Base-by-base conservation (phyloP, 1,140 invertebrate genomes). In the Hydropsyche tenuis region DNA sequence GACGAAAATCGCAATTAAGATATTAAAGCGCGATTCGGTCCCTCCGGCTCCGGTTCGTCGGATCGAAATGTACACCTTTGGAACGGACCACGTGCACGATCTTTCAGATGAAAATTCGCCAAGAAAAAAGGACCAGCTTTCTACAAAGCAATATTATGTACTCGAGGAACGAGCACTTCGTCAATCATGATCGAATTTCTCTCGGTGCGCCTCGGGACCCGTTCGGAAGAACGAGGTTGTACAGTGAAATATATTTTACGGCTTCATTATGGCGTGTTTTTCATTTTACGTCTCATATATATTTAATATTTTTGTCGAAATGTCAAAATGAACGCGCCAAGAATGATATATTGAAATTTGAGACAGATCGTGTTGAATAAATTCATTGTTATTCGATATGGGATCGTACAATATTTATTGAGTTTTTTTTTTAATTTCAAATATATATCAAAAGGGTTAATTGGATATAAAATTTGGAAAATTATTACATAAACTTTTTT, bases 1-100 rank as follows among this genome's bases (percentile, higher is more conserved):
- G 56, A 25, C 23, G 75, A 77, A 77, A 77, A 73, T 77, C 73
- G 73, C 75, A 77, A 77, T 77, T 77, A 77, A 74, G 75, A 77
- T 77, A 77, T 77, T 77, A 77, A 74, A 64, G 60, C 42, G 64
- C 70, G 70, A 77, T 77, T 74, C 72, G 69, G 45, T 5, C 63
- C 63, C 37, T 62, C 56, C n/a, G 56, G 56, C 56, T 62, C 11
- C 23, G 23, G 23, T 23, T 37, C 22, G 23, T 23, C n/a, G 18
- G n/a, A 20, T 20, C 46, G 46, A 51, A 16, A 51, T 16, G 4
- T 5, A 20, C 4, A 51, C 18, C 14, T 4, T 51, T 20, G 42
- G 14, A 51, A 20, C 46, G 14, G 14, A n/a, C 46, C 42, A 14
- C 6, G 42, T 9, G 42, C 6, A 45, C 6, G 42, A 45, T n/a